Evolutionary conservation across 1,140 invertebrate species (phyloP).

Genomic region (Sesamia nonagrioides): DNA sequence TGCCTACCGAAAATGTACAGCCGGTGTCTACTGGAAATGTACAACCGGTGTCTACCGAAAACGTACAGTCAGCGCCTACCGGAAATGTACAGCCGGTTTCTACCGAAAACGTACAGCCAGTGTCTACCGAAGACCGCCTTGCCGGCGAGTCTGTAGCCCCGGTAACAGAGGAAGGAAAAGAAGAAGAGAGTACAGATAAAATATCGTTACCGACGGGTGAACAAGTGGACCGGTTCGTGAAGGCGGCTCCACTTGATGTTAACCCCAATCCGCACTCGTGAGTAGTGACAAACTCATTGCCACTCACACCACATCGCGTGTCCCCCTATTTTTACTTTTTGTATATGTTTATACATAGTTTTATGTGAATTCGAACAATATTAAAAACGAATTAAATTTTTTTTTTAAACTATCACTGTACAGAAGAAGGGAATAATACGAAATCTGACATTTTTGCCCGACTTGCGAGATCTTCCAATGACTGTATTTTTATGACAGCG

Average conservation of each 20-base stretch:
- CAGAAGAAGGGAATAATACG: slow-evolving; percentile 1
- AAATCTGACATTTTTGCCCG: not conserved
- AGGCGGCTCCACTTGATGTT: slow-evolving; percentile 74
- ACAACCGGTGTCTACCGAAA: slow-evolving; percentile 14
- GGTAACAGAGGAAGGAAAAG: not conserved
- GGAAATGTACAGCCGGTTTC: not conserved
- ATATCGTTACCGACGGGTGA: slow-evolving; percentile 33
- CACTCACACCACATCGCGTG: slow-evolving; percentile 70
- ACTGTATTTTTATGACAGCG: slow-evolving; percentile 10
- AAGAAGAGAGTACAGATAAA: slow-evolving; percentile 3
- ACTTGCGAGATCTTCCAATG: slow-evolving; percentile 4
- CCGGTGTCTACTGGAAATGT: slow-evolving; percentile 3
- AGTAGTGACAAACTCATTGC: slow-evolving; percentile 69
- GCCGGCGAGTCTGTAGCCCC: slow-evolving; percentile 34
- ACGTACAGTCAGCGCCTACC: slow-evolving; percentile 16
- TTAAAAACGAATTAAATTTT: not conserved
- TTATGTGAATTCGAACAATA: slow-evolving; percentile 50
- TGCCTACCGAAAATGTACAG: not conserved
- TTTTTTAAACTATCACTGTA: not conserved
- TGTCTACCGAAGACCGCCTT: slow-evolving; percentile 38
- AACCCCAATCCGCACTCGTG: slow-evolving; percentile 86
- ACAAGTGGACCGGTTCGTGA: slow-evolving; percentile 67
- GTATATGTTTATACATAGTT: slow-evolving; percentile 45
- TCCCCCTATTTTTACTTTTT: slow-evolving; percentile 53
- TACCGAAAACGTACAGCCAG: slow-evolving; percentile 12